Percentiles rank a stretch among this genome's conserved stretches.
These are phyloP conservation scores for Epinephelus malabaricus DNA, from an alignment of 2,797 vertebrate genomes.

Conservation along the genomic window DNA sequence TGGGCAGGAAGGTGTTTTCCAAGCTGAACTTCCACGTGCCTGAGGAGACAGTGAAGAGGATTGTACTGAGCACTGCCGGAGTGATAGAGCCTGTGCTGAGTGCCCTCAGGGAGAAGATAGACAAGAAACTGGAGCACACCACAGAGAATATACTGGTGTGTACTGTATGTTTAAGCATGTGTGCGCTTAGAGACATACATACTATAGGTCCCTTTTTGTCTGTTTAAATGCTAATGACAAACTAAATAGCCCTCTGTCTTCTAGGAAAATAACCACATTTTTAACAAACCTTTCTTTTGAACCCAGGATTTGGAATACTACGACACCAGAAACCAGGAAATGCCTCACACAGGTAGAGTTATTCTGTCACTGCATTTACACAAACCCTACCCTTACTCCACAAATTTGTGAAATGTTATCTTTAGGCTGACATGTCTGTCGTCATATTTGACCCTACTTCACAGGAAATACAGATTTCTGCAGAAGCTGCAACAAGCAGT, in stretches of 20 bases:
- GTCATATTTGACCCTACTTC: neutral
- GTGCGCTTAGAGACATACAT: neutral
- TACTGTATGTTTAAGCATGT: slow-evolving; percentile 14
- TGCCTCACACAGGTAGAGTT: slow-evolving; percentile 73
- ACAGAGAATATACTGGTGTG: slow-evolving; percentile 59
- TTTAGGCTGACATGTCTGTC: neutral
- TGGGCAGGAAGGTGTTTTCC: slow-evolving; percentile 88
- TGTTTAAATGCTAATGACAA: slow-evolving; percentile 8
- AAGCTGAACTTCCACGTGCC: slow-evolving; percentile 86
- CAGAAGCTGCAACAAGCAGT: neutral
- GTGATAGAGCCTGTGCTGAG: slow-evolving; percentile 83
- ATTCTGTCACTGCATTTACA: neutral
- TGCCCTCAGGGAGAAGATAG: slow-evolving; percentile 82
- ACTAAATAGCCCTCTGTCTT: neutral
- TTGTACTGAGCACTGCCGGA: slow-evolving; percentile 77
- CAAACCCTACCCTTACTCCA: neutral
- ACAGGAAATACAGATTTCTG: neutral
- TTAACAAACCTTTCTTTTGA: slow-evolving; percentile 10
- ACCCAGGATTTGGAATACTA: slow-evolving; percentile 84
- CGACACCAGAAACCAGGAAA: slow-evolving; percentile 73
- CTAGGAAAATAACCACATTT: neutral
- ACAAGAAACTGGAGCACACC: slow-evolving; percentile 66
- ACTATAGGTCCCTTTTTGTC: neutral
- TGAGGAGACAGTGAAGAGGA: slow-evolving; percentile 81
- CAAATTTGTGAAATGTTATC: too few species aligned